Evolutionary conservation across 2,888 invertebrate species (phyloP), one percentile per base, ranked within the genome.

Genomic region (Bembecia ichneumoniformis): DNA sequence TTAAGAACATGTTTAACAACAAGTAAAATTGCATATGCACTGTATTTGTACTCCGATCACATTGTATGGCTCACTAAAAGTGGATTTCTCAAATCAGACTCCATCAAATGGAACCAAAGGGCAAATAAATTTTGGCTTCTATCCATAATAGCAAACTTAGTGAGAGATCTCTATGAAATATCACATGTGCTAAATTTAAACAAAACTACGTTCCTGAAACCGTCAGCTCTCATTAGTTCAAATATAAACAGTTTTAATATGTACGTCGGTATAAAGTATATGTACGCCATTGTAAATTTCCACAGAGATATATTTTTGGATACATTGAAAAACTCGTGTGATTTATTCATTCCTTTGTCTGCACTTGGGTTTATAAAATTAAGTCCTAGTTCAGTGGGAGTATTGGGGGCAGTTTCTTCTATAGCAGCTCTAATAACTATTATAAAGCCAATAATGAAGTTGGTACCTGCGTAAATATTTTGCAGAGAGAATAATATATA

Each of bases 81-180:
- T 43, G 95, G 95, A 16, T 82, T 91, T 51, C 70, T 91, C 3
- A 86, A 84, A 58, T 89, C 94, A 1, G 90, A 96, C 68, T 88
- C 92, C 0, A 91, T 92, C 46, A 93, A 92, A 68, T 96, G 96
- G 96, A 90, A 90, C 49, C 86, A 83, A 46, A 83, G 90, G 7
- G 91, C 93, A 2, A 93, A 94, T 63, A 93, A 91, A 70, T 96
- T 96, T 70, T 97, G 96, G 96, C 76, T 97, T 1, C 87, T 94
- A 54, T 93, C 94, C 1, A 91, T 96, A 13, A 84, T 93, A 10
- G 91, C 96, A 77, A 95, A 95, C 68, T 78, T 97, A 51, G 83
- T 90, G 0, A 89, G 96, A 62, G 96, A 97, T 75, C 70, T 94
- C n/a, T 95, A 96, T 77, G 96, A 97, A 86, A 92, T 96, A 51